Evolutionary conservation across 2,113 vertebrate species (phyloP).

Genomic region (Bujurquina vittata): DNA sequence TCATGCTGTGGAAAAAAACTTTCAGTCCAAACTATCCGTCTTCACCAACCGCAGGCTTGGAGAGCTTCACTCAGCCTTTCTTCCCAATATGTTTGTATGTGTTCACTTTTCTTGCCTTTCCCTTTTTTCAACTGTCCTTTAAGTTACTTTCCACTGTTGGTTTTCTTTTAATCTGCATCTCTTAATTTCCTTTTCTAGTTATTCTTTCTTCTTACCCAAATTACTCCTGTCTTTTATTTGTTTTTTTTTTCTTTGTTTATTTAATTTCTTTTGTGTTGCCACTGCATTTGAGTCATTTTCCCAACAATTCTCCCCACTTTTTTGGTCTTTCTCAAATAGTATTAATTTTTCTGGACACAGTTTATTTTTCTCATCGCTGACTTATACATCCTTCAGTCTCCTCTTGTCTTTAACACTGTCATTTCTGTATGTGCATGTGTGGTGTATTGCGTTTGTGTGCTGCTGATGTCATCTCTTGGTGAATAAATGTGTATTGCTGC

Average conservation of each 20-base stretch:
- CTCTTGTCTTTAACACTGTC: not conserved
- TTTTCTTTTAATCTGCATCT: not conserved
- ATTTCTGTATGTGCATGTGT: not conserved
- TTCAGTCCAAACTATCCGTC: constrained; percentile 37
- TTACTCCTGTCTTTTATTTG: accelerated
- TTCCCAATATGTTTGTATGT: not conserved
- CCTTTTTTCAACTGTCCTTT: not conserved
- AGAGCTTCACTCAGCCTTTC: constrained; percentile 11
- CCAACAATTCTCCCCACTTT: not conserved
- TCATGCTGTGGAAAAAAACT: constrained; percentile 62
- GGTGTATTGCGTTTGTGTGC: not conserved
- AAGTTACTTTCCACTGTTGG: not conserved
- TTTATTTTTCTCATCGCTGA: not conserved
- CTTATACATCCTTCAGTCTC: not conserved
- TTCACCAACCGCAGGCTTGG: constrained; percentile 31
- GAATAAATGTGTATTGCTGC: not conserved
- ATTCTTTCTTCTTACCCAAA: not conserved
- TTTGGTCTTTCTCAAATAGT: not conserved
- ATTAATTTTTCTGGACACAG: not conserved
- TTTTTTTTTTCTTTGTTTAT: not conserved
- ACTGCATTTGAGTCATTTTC: not conserved
- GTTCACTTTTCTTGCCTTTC: not conserved
- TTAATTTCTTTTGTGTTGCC: not conserved
- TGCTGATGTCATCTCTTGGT: not conserved
- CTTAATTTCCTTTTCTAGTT: not conserved